Evolutionary conservation across 1,140 invertebrate species (phyloP), one percentile per base, ranked within the genome.

Genomic region (Oncopeltus fasciatus): DNA sequence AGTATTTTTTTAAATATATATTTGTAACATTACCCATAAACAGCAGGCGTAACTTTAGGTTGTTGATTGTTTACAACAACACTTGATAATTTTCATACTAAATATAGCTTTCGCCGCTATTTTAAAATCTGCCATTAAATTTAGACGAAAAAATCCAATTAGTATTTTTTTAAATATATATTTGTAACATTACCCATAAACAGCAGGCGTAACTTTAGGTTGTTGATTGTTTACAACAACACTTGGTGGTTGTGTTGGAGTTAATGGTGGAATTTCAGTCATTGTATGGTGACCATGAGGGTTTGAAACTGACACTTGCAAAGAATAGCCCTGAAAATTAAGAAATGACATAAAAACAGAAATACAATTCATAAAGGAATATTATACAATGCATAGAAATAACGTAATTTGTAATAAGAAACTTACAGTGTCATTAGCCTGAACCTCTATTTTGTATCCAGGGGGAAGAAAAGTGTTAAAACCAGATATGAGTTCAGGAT

Each of bases 401-500:
- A 14, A 38, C 14, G 31, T 38, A 38, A 14, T 38, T 38, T 38
- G 31, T 14, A 38, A 38, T 8, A 53, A 9, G 21, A 24, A 14
- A 57, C 78, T 77, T 70, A 88, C 86, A 72, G 90, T 85, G 60
- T 93, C 90, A 73, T 93, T 94, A 31, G 87, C 83, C 74, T 95
- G 90, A 31, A 95, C 91, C 76, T 98, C 93, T 66, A 99, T 98
- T 77, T 98, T 96, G 73, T 98, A 99, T 26, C 95, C 96, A 2
- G 94, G 93, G 24, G 97, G 97, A 56, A 99, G 78, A 76, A 99
- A 99, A 20, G 96, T 98, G 76, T 99, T 99, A 75, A 99, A 99
- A 47, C 97, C 97, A 46, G 95, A 93, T 65, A 99, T 99, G 4
- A 99, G 78, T 73, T 98, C 93, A 2, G 95, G 93, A 72, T 98